phyloP scores from a whole-genome alignment of 2,113 vertebrate species.

The Pipra filicauda region DNA sequence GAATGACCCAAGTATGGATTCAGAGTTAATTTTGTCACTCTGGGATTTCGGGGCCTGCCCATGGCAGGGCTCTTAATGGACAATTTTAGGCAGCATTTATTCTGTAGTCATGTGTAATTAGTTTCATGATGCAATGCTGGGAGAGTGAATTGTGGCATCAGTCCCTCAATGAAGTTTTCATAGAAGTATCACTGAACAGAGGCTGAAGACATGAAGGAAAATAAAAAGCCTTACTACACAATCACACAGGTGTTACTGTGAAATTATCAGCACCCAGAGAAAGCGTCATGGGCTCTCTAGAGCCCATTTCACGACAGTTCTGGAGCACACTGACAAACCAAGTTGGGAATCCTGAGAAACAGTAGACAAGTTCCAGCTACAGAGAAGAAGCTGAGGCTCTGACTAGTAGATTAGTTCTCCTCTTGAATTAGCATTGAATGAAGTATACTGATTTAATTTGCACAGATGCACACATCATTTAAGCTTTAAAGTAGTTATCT shows the following conservation, averaged over 20 bases:
- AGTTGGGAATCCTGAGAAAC: not conserved
- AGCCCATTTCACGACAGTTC: not conserved
- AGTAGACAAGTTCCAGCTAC: not conserved
- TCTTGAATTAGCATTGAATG: not conserved
- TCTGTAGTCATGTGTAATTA: not conserved
- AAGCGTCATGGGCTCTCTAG: not conserved
- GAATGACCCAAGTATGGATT: not conserved
- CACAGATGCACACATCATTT: not conserved
- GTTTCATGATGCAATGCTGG: not conserved
- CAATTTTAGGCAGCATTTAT: not conserved
- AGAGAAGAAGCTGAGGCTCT: not conserved
- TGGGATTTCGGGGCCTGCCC: not conserved
- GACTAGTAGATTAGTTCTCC: not conserved
- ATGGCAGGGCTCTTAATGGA: not conserved
- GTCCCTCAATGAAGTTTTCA: not conserved
- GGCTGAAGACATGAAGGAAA: not conserved
- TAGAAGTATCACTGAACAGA: not conserved
- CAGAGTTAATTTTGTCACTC: not conserved
- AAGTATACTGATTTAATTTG: not conserved
- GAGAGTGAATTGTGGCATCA: not conserved
- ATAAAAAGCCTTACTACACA: not conserved
- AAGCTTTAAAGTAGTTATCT: not conserved
- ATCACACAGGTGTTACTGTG: not conserved
- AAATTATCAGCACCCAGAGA: not conserved
- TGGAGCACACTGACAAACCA: not conserved